Conservation (phyloP, 2,797 vertebrate genomes). For the Taeniopygia guttata region DNA sequence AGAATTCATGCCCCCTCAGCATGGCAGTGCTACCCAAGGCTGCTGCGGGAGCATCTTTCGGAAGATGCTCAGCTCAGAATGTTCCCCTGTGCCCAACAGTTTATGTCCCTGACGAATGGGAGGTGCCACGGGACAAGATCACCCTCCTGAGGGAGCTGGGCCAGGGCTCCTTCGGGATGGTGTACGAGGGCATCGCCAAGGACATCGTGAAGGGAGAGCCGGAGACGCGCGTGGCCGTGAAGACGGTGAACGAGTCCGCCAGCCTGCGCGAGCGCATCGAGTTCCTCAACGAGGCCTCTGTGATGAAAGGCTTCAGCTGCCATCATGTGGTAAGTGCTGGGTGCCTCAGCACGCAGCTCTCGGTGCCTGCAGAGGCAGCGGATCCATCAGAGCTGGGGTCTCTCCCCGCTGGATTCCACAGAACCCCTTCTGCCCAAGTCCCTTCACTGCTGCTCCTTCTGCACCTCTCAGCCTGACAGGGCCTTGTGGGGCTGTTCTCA, state of each 20-base stretch:
- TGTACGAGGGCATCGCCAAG: slow-evolving; percentile 93
- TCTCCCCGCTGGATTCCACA: accelerated
- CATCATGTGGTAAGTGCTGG: slow-evolving; percentile 89
- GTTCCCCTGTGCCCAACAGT: slow-evolving; percentile 73
- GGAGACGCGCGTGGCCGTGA: slow-evolving; percentile 89
- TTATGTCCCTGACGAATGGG: slow-evolving; percentile 96
- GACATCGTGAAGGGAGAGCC: slow-evolving; percentile 93
- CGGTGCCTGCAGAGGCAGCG: not conserved
- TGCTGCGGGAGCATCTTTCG: not conserved
- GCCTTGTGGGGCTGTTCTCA: not conserved
- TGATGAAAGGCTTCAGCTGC: slow-evolving; percentile 98
- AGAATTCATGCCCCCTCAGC: accelerated
- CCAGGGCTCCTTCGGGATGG: slow-evolving; percentile 98
- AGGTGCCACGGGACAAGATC: slow-evolving; percentile 94
- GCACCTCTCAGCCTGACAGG: not conserved
- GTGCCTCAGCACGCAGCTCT: not conserved
- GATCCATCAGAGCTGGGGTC: not conserved
- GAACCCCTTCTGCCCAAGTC: accelerated
- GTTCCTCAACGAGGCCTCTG: slow-evolving; percentile 96
- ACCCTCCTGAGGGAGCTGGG: slow-evolving; percentile 88
- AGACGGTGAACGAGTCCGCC: slow-evolving; percentile 94
- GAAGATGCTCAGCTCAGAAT: not conserved
- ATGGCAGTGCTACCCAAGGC: not conserved
- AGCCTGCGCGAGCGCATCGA: slow-evolving; percentile 95
- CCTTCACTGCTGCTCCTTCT: not conserved